Conservation (phyloP, 2,888 invertebrate species). For the Hemithea aestivaria region DNA sequence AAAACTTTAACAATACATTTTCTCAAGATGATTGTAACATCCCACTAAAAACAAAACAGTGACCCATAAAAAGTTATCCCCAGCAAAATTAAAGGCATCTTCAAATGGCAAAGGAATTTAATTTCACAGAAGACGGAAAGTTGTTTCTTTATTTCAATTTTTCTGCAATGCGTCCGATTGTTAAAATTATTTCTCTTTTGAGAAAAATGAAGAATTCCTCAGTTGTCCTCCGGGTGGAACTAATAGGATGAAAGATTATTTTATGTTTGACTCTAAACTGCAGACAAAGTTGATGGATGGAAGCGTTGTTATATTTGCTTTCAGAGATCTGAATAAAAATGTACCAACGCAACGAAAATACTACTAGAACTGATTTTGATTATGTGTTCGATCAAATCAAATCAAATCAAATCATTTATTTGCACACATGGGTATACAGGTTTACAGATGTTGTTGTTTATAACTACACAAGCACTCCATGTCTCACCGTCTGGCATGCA, state of each 20-base stretch:
- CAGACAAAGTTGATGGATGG: slow-evolving; percentile 3
- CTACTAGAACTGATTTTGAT: too few species aligned
- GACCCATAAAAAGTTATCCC: slow-evolving; percentile 5
- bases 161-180: slow-evolving; percentile 12
- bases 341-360: too few species aligned
- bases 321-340: too few species aligned
- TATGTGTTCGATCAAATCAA: too few species aligned
- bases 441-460: too few species aligned
- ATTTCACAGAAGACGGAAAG: slow-evolving; percentile 13
- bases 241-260: slow-evolving; percentile 15
- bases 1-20: too few species aligned
- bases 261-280: slow-evolving; percentile 6
- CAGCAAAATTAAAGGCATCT: slow-evolving; percentile 11
- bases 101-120: slow-evolving; percentile 18
- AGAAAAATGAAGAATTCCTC: slow-evolving; percentile 17
- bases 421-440: too few species aligned
- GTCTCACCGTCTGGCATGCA: too few species aligned
- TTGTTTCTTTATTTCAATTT: slow-evolving; percentile 16
- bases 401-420: too few species aligned
- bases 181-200: slow-evolving; percentile 16
- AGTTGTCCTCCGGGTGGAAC: slow-evolving; percentile 8
- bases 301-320: too few species aligned
- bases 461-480: too few species aligned
- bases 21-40: not conserved
- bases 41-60: slow-evolving; percentile 1